phyloP scores from a whole-genome alignment of 2,113 vertebrate genomes.

The Lucifuga dentata region DNA sequence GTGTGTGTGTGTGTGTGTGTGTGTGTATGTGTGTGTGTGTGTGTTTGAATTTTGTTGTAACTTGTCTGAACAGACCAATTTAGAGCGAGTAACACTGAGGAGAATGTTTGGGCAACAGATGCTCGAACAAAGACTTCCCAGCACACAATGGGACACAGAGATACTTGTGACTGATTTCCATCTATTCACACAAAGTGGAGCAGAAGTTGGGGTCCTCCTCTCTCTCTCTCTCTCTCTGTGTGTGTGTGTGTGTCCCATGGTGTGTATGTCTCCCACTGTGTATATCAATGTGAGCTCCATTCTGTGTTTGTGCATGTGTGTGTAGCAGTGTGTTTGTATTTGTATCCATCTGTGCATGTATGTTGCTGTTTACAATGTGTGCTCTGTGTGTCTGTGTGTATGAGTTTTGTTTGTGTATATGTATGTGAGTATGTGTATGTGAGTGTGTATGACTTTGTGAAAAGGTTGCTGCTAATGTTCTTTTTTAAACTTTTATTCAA shows the following conservation, averaged over 20 bases:
- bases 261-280: slow-evolving; percentile 10
- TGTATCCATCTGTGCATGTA: not conserved
- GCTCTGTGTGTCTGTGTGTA: too few relatives aligned
- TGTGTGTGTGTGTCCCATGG: slow-evolving; percentile 55
- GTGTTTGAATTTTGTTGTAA: slow-evolving; percentile 56
- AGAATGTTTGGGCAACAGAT: slow-evolving; percentile 79
- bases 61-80: slow-evolving; percentile 66
- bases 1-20: slow-evolving; percentile 16
- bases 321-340: not conserved
- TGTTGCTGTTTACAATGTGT: not conserved
- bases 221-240: slow-evolving; percentile 44
- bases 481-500: too few relatives aligned
- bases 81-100: slow-evolving; percentile 65
- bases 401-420: too few relatives aligned
- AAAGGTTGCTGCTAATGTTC: too few relatives aligned
- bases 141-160: slow-evolving; percentile 60
- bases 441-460: too few relatives aligned
- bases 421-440: too few relatives aligned
- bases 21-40: slow-evolving; percentile 29
- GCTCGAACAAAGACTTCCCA: slow-evolving; percentile 71
- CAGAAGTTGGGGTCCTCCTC: slow-evolving; percentile 73
- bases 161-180: slow-evolving; percentile 77
- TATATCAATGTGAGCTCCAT: not conserved
- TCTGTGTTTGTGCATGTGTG: slow-evolving; percentile 17
- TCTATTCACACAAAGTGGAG: slow-evolving; percentile 74